phyloP scores from a whole-genome alignment of 2,113 vertebrate species.

The Anguilla rostrata region DNA sequence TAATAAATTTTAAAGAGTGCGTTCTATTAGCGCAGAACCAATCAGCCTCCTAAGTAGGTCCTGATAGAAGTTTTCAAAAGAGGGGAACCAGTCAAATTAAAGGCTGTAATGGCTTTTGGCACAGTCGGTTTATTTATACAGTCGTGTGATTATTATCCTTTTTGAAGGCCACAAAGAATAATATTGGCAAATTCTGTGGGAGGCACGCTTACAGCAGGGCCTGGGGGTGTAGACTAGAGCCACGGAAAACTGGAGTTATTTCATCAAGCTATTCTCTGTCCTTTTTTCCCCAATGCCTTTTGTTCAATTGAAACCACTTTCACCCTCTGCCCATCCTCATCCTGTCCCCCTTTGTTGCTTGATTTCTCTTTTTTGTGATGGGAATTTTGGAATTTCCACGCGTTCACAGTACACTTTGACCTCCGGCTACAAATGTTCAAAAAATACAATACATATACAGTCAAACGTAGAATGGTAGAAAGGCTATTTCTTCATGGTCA shows the following conservation, averaged over 20 bases:
- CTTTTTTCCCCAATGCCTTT: background rate
- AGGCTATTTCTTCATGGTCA: background rate
- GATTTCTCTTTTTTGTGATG: background rate
- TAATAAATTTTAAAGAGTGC: slow-evolving; percentile 67
- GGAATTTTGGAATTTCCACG: background rate
- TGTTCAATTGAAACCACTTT: background rate
- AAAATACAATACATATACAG: background rate
- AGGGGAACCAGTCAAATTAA: slow-evolving; percentile 53
- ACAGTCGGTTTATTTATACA: slow-evolving; percentile 40
- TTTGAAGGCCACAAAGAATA: slow-evolving; percentile 34
- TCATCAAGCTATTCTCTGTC: background rate
- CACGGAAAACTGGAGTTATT: background rate
- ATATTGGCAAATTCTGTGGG: slow-evolving; percentile 26
- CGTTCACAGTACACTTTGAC: background rate
- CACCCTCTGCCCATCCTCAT: background rate
- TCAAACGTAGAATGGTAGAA: background rate
- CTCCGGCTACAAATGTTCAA: background rate
- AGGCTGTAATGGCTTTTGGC: slow-evolving; percentile 53
- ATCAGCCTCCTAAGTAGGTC: slow-evolving; percentile 64
- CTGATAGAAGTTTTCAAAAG: slow-evolving; percentile 55
- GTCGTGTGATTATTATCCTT: slow-evolving; percentile 42
- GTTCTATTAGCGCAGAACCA: slow-evolving; percentile 67
- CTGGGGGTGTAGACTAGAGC: background rate
- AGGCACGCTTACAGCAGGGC: background rate
- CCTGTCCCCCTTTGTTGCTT: background rate